These are phyloP conservation scores for Lamellibrachia luymesi DNA, from an alignment of 1,140 invertebrate species.

Conservation along the genomic window DNA sequence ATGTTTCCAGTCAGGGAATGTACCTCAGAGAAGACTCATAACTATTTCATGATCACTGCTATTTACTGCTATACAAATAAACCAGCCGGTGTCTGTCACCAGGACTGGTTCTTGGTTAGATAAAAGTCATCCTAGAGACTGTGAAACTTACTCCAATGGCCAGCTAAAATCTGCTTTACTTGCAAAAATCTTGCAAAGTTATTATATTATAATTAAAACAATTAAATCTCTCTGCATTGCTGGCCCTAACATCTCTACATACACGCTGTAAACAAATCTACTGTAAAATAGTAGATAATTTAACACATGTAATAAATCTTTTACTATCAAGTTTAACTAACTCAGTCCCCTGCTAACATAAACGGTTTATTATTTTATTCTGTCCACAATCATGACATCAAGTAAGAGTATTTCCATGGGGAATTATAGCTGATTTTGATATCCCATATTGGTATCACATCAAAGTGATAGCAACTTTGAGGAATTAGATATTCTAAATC, in stretches of 20 bases:
- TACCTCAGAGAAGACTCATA: neutral
- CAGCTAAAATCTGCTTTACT: neutral
- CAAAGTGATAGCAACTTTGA: neutral
- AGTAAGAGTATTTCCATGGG: neutral
- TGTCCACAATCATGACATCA: neutral
- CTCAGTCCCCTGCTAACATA: neutral
- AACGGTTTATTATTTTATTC: neutral
- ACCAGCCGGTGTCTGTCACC: neutral
- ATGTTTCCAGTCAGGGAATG: neutral
- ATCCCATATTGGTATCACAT: neutral
- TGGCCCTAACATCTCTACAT: neutral
- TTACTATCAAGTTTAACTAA: neutral
- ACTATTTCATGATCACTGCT: neutral
- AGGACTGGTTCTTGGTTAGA: neutral
- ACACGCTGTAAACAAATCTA: neutral
- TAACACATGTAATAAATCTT: neutral
- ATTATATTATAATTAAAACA: neutral
- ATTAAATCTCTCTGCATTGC: neutral
- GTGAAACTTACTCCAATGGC: neutral
- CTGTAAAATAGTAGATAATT: neutral
- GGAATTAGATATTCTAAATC: neutral
- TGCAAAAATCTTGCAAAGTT: neutral
- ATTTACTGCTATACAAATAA: neutral
- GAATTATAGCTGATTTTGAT: neutral
- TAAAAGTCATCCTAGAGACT: neutral